These are phyloP conservation scores for Entomobrya multifasciata DNA, from an alignment of 2,888 invertebrate species.

Conservation along the genomic window DNA sequence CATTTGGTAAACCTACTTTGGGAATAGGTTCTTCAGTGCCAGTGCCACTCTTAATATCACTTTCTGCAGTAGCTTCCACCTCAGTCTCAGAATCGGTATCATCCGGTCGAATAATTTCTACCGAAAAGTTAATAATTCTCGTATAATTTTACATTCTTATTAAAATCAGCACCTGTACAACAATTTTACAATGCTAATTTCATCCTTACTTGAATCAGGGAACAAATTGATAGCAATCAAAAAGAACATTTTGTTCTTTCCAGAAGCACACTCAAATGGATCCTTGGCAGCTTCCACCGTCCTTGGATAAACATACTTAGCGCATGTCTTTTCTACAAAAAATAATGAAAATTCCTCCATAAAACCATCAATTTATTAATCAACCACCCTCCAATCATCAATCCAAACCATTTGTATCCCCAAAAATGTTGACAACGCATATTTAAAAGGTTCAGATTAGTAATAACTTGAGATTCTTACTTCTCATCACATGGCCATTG, in stretches of 20 bases:
- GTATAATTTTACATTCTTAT: background rate
- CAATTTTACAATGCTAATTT: too few species aligned
- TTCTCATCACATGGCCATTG: constrained; percentile 55
- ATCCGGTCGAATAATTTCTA: constrained; percentile 55
- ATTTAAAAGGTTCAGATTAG: too few species aligned
- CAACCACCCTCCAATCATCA: too few species aligned
- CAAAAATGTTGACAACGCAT: constrained; percentile 24
- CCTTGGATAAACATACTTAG: constrained; percentile 28
- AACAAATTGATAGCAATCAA: constrained; percentile 53
- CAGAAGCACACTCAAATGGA: constrained; percentile 36
- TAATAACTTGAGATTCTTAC: too few species aligned
- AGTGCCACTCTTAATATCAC: background rate
- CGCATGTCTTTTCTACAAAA: constrained; percentile 24
- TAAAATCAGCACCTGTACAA: background rate
- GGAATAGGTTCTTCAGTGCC: background rate
- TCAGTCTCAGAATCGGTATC: constrained; percentile 46
- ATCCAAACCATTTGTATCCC: too few species aligned
- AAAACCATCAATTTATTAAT: too few species aligned
- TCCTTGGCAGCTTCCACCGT: constrained; percentile 61
- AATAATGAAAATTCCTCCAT: background rate
- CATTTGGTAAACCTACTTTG: background rate
- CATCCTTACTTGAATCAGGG: constrained; percentile 51
- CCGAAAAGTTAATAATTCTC: background rate
- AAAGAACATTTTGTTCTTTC: constrained; percentile 60
- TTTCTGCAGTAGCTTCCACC: background rate